Evolutionary conservation across 2,888 invertebrate species (phyloP).

Genomic region (Melitaea athalia): DNA sequence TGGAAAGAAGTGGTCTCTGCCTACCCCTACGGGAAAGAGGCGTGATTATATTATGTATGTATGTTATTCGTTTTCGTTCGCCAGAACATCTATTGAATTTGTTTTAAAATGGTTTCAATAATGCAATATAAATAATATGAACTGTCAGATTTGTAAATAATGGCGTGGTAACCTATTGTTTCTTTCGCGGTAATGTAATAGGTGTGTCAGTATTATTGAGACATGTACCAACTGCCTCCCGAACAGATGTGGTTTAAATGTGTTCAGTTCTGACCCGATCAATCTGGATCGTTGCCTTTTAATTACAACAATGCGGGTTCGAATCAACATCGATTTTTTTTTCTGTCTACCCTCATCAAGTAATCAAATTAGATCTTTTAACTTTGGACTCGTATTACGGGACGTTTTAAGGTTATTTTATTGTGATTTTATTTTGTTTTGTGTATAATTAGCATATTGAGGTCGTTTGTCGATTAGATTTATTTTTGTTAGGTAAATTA

Average conservation of each 20-base stretch:
- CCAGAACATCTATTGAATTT: too few species aligned
- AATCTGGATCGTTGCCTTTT: slow-evolving; percentile 31
- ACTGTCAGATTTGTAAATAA: background rate
- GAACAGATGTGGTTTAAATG: slow-evolving; percentile 35
- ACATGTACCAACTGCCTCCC: slow-evolving; percentile 4
- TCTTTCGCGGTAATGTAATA: background rate
- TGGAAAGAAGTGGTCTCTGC: too few species aligned
- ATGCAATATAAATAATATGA: background rate
- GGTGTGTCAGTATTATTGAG: background rate
- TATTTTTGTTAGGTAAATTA: too few species aligned
- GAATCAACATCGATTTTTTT: slow-evolving; percentile 32
- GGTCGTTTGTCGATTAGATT: background rate
- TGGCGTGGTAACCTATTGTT: background rate
- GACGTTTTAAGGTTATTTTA: slow-evolving; percentile 8
- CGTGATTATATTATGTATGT: too few species aligned
- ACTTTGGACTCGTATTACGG: background rate
- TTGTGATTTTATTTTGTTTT: background rate
- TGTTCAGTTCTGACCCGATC: slow-evolving; percentile 29
- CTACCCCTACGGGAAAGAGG: too few species aligned
- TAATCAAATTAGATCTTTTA: slow-evolving; percentile 10
- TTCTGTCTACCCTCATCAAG: slow-evolving; percentile 5
- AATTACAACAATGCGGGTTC: slow-evolving; percentile 39
- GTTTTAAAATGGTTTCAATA: background rate
- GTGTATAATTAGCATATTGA: background rate
- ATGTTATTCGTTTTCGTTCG: too few species aligned